Conservation (phyloP, 2,888 invertebrate species). For the Drosophila buzzatii region DNA sequence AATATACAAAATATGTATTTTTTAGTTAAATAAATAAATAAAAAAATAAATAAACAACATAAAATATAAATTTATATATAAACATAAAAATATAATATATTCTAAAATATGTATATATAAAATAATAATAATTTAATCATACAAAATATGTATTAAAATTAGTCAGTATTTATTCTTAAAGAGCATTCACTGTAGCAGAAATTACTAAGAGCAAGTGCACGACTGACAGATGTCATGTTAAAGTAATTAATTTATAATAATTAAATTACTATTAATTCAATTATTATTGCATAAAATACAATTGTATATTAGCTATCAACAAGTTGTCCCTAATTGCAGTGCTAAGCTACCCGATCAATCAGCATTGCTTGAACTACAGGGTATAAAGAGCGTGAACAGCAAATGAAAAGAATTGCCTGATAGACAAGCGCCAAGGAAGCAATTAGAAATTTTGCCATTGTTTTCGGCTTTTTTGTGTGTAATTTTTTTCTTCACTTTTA, state of each 20-base stretch:
- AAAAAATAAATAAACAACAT: too few relatives aligned
- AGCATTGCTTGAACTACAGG: neutral
- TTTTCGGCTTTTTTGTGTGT: conserved; percentile 32
- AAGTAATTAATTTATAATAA: too few relatives aligned
- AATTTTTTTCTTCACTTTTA: conserved; percentile 20
- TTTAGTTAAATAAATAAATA: too few relatives aligned
- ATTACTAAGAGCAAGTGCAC: neutral
- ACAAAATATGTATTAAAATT: too few relatives aligned
- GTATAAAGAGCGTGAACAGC: conserved; percentile 22
- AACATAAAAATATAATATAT: too few relatives aligned
- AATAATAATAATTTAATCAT: too few relatives aligned
- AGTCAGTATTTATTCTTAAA: neutral
- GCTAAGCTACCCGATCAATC: neutral
- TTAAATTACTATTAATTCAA: too few relatives aligned
- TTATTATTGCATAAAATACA: too few relatives aligned
- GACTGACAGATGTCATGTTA: conserved; percentile 5
- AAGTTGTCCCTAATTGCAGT: neutral
- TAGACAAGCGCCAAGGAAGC: conserved; percentile 49
- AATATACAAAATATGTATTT: too few relatives aligned
- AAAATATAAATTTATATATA: too few relatives aligned
- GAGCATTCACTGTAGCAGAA: neutral
- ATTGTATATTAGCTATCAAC: too few relatives aligned
- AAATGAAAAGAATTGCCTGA: conserved; percentile 20
- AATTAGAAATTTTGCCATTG: conserved; percentile 53
- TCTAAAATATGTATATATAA: too few relatives aligned